Evolutionary conservation across 2,797 vertebrate species (phyloP).

Genomic region (Gymnothorax javanicus): DNA sequence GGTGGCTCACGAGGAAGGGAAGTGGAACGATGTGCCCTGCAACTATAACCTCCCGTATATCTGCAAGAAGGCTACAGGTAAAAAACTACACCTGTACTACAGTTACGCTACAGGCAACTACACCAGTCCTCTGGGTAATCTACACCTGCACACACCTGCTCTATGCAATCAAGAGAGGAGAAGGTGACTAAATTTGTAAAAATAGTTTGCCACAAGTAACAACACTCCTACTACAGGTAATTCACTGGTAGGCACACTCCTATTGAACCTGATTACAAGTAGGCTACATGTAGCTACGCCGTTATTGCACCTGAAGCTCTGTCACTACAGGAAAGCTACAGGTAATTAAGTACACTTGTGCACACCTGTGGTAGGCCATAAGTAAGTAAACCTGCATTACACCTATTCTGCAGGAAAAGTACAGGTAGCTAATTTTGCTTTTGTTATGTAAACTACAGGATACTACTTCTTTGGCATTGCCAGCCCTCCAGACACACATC

Average conservation of each 20-base stretch:
- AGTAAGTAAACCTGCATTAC: neutral
- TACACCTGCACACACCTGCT: neutral
- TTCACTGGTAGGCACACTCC: too few relatives aligned
- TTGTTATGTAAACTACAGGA: too few relatives aligned
- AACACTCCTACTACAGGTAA: neutral
- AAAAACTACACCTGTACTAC: conserved; percentile 28
- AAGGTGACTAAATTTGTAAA: neutral
- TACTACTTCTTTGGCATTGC: neutral
- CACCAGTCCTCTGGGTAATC: neutral
- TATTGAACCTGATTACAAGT: too few relatives aligned
- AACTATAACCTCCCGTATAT: conserved; percentile 98
- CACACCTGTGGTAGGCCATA: neutral
- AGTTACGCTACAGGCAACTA: neutral
- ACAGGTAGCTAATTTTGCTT: too few relatives aligned
- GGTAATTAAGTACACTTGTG: too few relatives aligned
- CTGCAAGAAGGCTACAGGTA: conserved; percentile 98
- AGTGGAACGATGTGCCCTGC: conserved; percentile 97
- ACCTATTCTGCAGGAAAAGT: neutral
- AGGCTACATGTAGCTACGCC: neutral
- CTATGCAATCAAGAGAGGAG: neutral
- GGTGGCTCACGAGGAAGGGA: conserved; percentile 91
- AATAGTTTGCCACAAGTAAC: neutral
- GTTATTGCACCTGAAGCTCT: neutral
- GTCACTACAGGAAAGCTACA: neutral
- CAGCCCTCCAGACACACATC: neutral